phyloP scores from a whole-genome alignment of 2,888 invertebrate genomes.

The Torymus aiolomorphi region DNA sequence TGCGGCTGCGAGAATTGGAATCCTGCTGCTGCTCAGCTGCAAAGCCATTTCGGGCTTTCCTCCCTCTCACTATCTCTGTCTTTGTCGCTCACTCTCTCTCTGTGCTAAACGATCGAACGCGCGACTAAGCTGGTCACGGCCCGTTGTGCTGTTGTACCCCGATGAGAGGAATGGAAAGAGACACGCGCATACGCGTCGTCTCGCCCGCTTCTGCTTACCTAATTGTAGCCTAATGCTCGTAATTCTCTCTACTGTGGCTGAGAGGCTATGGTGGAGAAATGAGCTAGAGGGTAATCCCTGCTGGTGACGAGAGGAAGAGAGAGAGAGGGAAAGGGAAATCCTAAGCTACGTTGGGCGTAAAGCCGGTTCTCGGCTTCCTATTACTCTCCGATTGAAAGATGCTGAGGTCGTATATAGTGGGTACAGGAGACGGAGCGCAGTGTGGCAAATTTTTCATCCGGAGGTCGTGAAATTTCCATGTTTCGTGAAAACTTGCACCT shows the following conservation, averaged over 20 bases:
- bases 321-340: too few relatives aligned
- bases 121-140: conserved; percentile 7
- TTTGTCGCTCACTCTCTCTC: conserved; percentile 2
- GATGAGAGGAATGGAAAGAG: conserved; percentile 25
- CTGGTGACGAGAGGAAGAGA: too few relatives aligned
- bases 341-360: too few relatives aligned
- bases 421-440: too few relatives aligned
- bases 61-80: background rate
- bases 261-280: background rate
- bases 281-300: background rate
- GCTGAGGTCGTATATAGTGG: too few relatives aligned
- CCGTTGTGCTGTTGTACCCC: background rate
- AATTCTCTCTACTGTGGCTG: conserved; percentile 6
- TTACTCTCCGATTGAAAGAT: too few relatives aligned
- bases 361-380: too few relatives aligned
- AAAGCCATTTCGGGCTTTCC: conserved; percentile 5
- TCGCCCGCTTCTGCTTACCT: conserved; percentile 1
- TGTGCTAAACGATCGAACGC: conserved; percentile 6
- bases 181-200: background rate
- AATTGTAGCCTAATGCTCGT: conserved; percentile 43
- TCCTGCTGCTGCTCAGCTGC: background rate
- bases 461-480: too few relatives aligned
- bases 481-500: too few relatives aligned
- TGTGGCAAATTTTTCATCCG: too few relatives aligned
- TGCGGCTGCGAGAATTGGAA: conserved; percentile 17